These are phyloP conservation scores for Cordylochernes scorpioides DNA, from an alignment of 2,888 invertebrate species.

Conservation along the genomic window DNA sequence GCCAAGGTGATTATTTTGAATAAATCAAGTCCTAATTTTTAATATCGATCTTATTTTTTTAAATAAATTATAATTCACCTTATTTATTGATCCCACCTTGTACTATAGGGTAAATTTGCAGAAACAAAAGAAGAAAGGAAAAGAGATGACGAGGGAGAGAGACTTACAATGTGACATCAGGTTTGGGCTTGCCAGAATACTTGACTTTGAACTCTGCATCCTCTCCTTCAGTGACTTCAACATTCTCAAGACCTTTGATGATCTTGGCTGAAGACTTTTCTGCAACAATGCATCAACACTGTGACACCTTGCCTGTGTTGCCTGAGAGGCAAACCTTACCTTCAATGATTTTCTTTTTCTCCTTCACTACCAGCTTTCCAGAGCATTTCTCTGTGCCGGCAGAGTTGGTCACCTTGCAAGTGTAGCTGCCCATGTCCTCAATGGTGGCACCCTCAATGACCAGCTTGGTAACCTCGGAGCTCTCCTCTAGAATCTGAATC, in stretches of 20 bases:
- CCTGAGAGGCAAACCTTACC: no score
- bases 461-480: slow-evolving; percentile 20
- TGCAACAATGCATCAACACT: no score
- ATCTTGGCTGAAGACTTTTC: slow-evolving; percentile 4
- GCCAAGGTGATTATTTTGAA: no score
- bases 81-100: no score
- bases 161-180: slow-evolving; percentile 29
- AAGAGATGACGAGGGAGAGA: neutral
- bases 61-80: no score
- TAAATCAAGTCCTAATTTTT: no score
- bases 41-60: no score
- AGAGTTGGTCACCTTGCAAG: slow-evolving; percentile 32
- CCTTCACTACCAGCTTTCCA: slow-evolving; percentile 19
- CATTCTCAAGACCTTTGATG: slow-evolving; percentile 1
- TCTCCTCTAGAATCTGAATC: slow-evolving; percentile 30
- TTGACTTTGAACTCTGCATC: slow-evolving; percentile 5
- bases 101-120: no score
- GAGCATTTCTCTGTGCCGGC: slow-evolving; percentile 9
- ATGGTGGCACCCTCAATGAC: slow-evolving; percentile 40
- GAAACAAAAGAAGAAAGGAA: neutral
- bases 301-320: no score
- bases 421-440: slow-evolving; percentile 53
- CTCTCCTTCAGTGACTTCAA: neutral
- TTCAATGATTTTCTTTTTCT: no score
- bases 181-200: slow-evolving; percentile 46